Base-by-base conservation (phyloP, 1,140 invertebrate genomes). In the Gryllus bimaculatus region DNA sequence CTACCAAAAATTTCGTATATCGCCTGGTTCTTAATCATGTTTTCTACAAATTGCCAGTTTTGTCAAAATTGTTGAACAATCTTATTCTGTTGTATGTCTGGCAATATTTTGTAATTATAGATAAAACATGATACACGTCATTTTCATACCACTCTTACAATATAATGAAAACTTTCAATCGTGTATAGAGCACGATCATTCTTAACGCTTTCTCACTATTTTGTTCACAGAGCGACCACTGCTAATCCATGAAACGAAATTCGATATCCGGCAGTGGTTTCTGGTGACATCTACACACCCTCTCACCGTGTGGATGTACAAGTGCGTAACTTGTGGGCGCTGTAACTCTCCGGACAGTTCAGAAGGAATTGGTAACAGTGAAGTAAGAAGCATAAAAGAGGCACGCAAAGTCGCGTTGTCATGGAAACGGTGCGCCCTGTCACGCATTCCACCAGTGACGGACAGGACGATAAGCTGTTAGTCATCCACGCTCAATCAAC, bases 201-300 rank as follows among this genome's bases (percentile, higher is more conserved):
- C 18, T 66, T 66, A 13, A 66, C 26, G 26, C 10, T 66, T 13
- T 66, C 54, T 18, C 18, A 77, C 20, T n/a, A 13, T 82, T 83
- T 80, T 21, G 80, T 81, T 88, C 88, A 80, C 86, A 95, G 94
- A 95, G 87, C 90, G 90, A 81, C 95, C 94, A 0, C 86, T 97
- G 75, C 89, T 97, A 21, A 92, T 98, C 80, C 93, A 96, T 85
- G 91, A 94, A 81, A 97, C 95, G 6, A 98, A 98, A 89, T 97
- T 97, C 84, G 96, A 98, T 85, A 97, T 98, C 79, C 88, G 94
- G 5, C 94, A 95, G 85, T 96, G 95, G 95, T 98, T 98, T 87
- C 87, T 98, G 73, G 92, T 97, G 8, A 96, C 95, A 0, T 93
- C 92, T 85, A 93, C 93, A 81, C 94, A 96, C 84, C 96, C 96